Evolutionary conservation across 2,797 vertebrate genomes (phyloP).

Genomic region (Enteromius fasciolatus): DNA sequence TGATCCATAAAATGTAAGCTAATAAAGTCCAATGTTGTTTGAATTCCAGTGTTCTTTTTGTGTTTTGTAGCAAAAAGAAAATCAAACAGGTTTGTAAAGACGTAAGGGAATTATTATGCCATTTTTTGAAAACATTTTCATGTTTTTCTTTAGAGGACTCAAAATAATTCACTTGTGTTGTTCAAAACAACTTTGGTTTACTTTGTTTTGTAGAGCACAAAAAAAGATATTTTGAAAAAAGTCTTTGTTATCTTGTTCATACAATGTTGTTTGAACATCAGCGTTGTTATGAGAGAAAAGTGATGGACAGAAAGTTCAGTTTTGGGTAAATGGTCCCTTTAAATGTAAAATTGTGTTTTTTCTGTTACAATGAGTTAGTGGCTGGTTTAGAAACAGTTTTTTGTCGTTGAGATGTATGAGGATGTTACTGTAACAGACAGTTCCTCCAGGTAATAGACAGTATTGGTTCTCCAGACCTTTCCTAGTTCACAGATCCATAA

Average conservation of each 20-base stretch:
- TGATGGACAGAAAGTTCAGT: background rate
- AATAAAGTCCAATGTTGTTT: background rate
- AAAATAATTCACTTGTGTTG: background rate
- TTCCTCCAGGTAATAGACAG: background rate
- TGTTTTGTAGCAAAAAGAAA: background rate
- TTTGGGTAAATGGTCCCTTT: background rate
- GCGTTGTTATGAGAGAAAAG: background rate
- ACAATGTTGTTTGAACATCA: background rate
- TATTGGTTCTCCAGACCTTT: background rate
- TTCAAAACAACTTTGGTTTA: background rate
- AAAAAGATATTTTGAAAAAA: background rate
- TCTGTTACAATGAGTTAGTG: background rate
- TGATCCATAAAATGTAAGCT: background rate
- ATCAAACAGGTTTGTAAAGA: background rate
- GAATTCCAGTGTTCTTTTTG: background rate
- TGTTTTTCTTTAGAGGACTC: background rate
- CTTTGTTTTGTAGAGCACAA: background rate
- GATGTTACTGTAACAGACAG: too few relatives aligned
- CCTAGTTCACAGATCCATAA: constrained; percentile 10
- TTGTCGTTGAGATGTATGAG: background rate
- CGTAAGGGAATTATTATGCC: background rate
- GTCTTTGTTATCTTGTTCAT: background rate
- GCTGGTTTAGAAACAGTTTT: background rate
- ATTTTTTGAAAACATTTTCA: background rate
- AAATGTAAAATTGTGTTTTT: background rate